Base-by-base conservation (phyloP, 2,888 invertebrate genomes). In the Eugnorisma glareosa region DNA sequence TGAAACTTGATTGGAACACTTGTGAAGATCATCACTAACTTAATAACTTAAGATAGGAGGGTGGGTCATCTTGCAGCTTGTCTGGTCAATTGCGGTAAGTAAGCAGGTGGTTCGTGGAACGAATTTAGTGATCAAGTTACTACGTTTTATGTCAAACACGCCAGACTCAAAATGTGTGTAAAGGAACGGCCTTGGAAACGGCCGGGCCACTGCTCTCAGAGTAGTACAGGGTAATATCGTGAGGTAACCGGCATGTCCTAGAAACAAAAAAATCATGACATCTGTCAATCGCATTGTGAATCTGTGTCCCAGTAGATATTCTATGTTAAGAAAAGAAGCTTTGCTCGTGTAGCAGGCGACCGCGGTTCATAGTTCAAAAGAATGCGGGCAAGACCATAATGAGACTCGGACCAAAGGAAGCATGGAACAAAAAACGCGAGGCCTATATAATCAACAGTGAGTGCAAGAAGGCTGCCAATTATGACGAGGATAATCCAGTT, bases 51-150 rank as follows among this genome's bases (percentile, higher is more conserved):
- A 63, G 31, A 66, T 24, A 21, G 4, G 48, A 71, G 35, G 69
- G 67, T 43, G n/a, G 70, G 71, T 69, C 73, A 72, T 24, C 45
- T 67, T 57, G 69, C 85, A 85, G 82, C 83, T 81, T 64, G 68
- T n/a, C 43, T 64, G 51, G 45, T 77, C 45, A 82, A 85, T 70
- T 73, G 37, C 8, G 54, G 45, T 73, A 31, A 51, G 28, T 35
- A 13, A 45, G 59, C 82, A 82, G 78, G 13, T 82, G 86, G 18
- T 45, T 63, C 48, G 18, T 48, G 7, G 24, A 37, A 51, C 51
- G 31, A 63, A 24, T 18, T 37, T n/a, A n/a, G n/a, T 64, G n/a
- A n/a, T n/a, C 40, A n/a, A 64, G 40, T 63, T 63, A 37, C 6
- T 37, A 37, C 7, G 24, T 37, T 63, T 59, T 18, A 13, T 59